Evolutionary conservation across 1,140 invertebrate genomes (phyloP), one percentile per base, ranked within the genome.

Genomic region (Stegodyphus dumicola): DNA sequence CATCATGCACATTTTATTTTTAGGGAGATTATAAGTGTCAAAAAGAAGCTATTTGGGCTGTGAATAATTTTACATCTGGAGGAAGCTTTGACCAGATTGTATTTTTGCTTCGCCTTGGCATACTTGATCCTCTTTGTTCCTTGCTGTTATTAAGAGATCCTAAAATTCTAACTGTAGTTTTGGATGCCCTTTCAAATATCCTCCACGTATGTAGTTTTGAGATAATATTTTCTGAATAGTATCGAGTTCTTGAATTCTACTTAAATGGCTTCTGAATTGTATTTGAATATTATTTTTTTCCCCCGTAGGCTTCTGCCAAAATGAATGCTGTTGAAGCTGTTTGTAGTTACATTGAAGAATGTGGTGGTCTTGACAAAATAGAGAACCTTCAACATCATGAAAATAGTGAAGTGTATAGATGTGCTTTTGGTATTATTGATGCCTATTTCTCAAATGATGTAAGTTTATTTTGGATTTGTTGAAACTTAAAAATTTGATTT

Each of bases 21-120:
- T 13, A 95, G 94, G 94, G 95, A 73, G 98, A 99, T 91, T 99
- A 99, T 92, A 97, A 99, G 92, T 99, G 97, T 6, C 97, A 99
- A 90, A 99, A 99, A 91, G 98, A 99, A 92, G 98, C 98, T 15
- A 97, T 98, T 0, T 99, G 98, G 98, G 98, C 98, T 10, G 96
- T 99, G 15, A 98, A 96, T 88, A 99, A 99, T 92, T 94, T 99
- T 77, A 99, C 98, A 83, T 98, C 99, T 89, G 98, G 97, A 89
- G 98, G 98, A 17, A 96, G 95, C 87, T 94, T 94, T 89, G 95
- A 97, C 77, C 98, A 99, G 91, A 92, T 93, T 6, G 94, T 94
- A 0, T 75, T 52, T 17, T 93, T 99, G 84, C 96, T 99, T 73
- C 93, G 95, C 88, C 94, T 95, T 89, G 96, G 96, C 17, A 97